Base-by-base conservation (phyloP, 2,797 vertebrate genomes). In the Melanotaenia parkinsoni region DNA sequence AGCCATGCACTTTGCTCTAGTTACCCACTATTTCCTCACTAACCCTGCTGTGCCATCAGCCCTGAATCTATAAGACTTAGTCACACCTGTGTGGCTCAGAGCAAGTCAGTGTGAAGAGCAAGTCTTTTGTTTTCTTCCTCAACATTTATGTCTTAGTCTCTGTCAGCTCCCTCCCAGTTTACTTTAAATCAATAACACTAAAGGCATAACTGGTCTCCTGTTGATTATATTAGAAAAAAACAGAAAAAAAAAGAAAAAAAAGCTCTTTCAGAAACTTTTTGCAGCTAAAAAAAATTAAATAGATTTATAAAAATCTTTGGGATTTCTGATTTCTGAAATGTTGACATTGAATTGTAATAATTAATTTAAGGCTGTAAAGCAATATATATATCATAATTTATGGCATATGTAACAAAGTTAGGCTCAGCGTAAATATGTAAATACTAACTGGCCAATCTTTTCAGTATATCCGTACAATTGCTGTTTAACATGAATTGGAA, bases 1-100 rank as follows among this genome's bases (percentile, higher is more conserved):
- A 86, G 76, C 65, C 54, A 58, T 80, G 80, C 89, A 83, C 80
- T 88, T 88, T 87, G 85, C 86, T 88, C 85, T 60, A 77, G 86
- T 89, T 86, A 86, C 85, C 82, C 80, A 85, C 84, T 76, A 68
- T 81, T 88, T 81, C 72, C 77, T 71, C 10, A 12, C 79, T 86
- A 86, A 84, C 84, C 81, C 79, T 45, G 69, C 77, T 73, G 67
- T 11, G 68, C 80, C 73, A 61, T 85, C 82, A 79, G 77, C 74
- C 47, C 32, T 79, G 76, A 82, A 88, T 89, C 86, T 71, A 63
- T 85, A 81, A 71, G 83, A 87, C 81, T 84, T 84, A 86, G 86
- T 85, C 86, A 85, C 85, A 88, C 79, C 89, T 87, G 79, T 81
- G 79, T 81, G 69, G 78, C 80, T 72, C 0, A 1, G 78, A 74